Evolutionary conservation across 2,888 invertebrate genomes (phyloP), one percentile per base, ranked within the genome.

Genomic region (Vandiemenella viatica): DNA sequence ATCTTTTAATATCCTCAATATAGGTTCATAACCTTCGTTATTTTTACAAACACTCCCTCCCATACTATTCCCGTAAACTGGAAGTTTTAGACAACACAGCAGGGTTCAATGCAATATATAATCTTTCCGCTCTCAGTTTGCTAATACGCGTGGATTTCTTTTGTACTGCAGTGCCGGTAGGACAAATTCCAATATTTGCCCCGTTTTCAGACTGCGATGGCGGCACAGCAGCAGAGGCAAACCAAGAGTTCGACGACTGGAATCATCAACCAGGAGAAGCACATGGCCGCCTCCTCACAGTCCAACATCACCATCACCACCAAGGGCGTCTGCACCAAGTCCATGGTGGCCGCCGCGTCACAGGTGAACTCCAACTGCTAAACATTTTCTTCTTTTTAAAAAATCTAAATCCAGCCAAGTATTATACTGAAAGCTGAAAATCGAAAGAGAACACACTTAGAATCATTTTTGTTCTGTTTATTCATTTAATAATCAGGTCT

Each of bases 241-340:
- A 85, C 83, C 2, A 80, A 85, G 58, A 85, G 85, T 4, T 77
- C 85, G 17, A 77, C 85, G 17, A 53, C 48, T 17, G 85, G 85
- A 20, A 80, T 85, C 62, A 83, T 79, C 61, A 87, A 85, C 63
- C 79, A 80, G 57, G 69, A 71, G 55, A 79, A 80, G 61, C 83
- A 83, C 59, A 76, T 82, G 55, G 80, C 86, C n/a, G 73, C 77
- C 8, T 76, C 77, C 38, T 75, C 77, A 17, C 82, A 85, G 60
- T 83, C 85, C 6, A 87, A 83, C 62, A 79, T 84, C 65, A 83
- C 80, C 17, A 81, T 85, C 61, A 82, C 80, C 21, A 77, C 79
- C 56, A 83, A 83, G 64, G 83, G 83, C 37, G 73, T 84, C 20
- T 77, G 77, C 58, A 77, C 79, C 10, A 77, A 79, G 56, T 63